Evolutionary conservation across 2,888 invertebrate species (phyloP), one percentile per base, ranked within the genome.

Genomic region (Monoplex corrugatus): DNA sequence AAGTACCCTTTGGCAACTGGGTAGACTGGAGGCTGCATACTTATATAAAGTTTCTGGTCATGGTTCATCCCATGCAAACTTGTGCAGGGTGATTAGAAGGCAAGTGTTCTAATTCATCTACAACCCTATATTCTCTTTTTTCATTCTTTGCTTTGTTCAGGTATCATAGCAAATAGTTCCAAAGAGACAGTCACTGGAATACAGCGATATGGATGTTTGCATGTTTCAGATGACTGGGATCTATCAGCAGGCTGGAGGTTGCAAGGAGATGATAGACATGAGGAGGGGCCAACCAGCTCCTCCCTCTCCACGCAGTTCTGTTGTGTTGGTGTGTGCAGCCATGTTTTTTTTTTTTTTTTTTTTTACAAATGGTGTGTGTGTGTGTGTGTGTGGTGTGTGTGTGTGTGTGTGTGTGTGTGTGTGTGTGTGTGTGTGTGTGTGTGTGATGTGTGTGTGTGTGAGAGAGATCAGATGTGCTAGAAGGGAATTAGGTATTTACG

Each of bases 261-360:
- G 44, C 38, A 35, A 35, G 78, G 87, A 87, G 45, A 43, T 19
- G 16, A 23, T 68, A 72, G 72, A 87, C 28, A 50, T 35, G 38
- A 50, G 45, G 45, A 50, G 87, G 50, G 50, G 87, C n/a, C 87
- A 87, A 35, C n/a, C 80, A 50, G 91, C 91, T 89, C 89, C 91
- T 86, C 89, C 91, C 83, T 86, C 92, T 85, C 72, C 91, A 75
- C 75, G 91, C 78, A 82, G 90, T 87, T 90, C 92, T 68, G 82
- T 91, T 63, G 88, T 90, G 19, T 63, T 87, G 50, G 87, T 86
- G 43, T 32, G 85, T 57, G 57, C 23, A 57, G 57, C 57, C 23
- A 6, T 44, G 28, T 43, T 80, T 32, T n/a, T n/a, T 6, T 68
- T n/a, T 10, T 50, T 50, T 50, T 16, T 50, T 16, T 16, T 50